Evolutionary conservation across 2,888 invertebrate species (phyloP), one percentile per base, ranked within the genome.

Genomic region (Cephus nigrinus): DNA sequence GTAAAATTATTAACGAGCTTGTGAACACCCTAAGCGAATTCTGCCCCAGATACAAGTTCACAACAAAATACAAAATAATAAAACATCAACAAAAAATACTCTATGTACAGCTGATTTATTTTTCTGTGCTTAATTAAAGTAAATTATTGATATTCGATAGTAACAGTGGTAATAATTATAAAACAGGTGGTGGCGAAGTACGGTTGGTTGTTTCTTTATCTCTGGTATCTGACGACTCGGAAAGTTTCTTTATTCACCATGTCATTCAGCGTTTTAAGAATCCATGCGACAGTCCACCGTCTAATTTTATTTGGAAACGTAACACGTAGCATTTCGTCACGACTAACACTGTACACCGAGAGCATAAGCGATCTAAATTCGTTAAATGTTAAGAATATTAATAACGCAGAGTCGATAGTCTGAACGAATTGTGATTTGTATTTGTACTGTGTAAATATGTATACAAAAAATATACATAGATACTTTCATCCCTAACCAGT

Each of bases 21-120:
- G 9, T 1, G 9, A 55, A 23, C 55, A 55, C 23, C 55, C 2
- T 55, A 23, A 55, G 55, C 55, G 55, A 55, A 55, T 55, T 55
- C 55, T 23, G 55, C 23, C 55, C 55, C 68, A 76, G 69, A 73
- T 69, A 82, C 74, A 36, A 78, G 77, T 76, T 81, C 80, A 79
- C 80, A 76, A 80, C 78, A 75, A 79, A 84, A 82, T 84, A 83
- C 81, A 87, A 85, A 87, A 85, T 85, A 87, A 89, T 85, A 87
- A 86, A 88, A 86, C 85, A 86, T 88, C 87, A 87, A 89, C 86
- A 84, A 88, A 88, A 35, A 86, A 87, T 86, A 88, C 86, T 90
- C 89, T 90, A 90, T 90, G 87, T 91, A 91, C 91, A 91, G 87
- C 85, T 87, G 82, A 84, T 91, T 91, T 91, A 91, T 91, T 91